phyloP scores from a whole-genome alignment of 2,113 vertebrate genomes.

The Hippopotamus amphibius region DNA sequence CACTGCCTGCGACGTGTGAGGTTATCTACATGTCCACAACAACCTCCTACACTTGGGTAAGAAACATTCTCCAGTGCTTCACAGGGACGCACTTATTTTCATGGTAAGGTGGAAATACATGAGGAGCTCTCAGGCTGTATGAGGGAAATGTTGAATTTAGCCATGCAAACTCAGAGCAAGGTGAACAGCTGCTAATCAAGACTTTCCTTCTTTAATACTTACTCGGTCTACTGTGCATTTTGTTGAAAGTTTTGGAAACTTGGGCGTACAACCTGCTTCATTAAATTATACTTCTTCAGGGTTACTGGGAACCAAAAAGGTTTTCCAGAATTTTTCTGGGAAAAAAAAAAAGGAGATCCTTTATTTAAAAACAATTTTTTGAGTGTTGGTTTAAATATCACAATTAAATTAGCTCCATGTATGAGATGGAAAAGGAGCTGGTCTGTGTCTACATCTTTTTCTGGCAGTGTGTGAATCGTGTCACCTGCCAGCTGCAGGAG shows the following conservation, averaged over 20 bases:
- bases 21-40: fast-evolving
- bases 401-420: not conserved
- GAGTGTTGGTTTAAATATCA: not conserved
- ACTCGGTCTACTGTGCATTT: not conserved
- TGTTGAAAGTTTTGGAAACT: not conserved
- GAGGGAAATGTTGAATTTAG: not conserved
- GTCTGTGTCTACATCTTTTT: not conserved
- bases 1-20: not conserved
- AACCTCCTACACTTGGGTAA: not conserved
- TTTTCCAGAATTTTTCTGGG: not conserved
- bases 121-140: not conserved
- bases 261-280: not conserved
- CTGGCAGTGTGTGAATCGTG: not conserved
- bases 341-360: not conserved
- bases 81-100: not conserved
- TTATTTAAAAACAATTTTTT: not conserved
- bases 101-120: not conserved
- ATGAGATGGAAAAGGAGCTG: not conserved
- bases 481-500: not conserved
- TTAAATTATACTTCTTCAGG: not conserved
- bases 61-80: not conserved
- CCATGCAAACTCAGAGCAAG: not conserved
- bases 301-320: not conserved
- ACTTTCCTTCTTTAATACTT: not conserved
- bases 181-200: not conserved